Evolutionary conservation across 2,113 vertebrate genomes (phyloP).

Genomic region (Himantopus leucocephalus): DNA sequence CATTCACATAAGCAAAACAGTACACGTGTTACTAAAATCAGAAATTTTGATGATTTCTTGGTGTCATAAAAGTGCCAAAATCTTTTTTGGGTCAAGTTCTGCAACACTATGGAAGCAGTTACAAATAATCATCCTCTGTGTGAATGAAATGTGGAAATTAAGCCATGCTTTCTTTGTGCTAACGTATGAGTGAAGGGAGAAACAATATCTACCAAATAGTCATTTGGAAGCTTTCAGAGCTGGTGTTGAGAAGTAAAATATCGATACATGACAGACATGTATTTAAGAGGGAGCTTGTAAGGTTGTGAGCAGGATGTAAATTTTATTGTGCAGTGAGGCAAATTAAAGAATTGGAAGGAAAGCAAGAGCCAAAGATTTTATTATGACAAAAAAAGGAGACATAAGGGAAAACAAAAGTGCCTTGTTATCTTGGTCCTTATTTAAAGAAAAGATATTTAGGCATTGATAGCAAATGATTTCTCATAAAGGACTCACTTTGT

Average conservation of each 20-base stretch:
- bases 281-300: neutral
- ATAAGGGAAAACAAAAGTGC: neutral
- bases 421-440: neutral
- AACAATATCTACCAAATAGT: neutral
- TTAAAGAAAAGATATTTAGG: neutral
- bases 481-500: neutral
- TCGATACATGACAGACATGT: neutral
- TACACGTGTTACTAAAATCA: neutral
- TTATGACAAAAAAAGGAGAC: conserved; percentile 15
- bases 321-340: conserved; percentile 1
- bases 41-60: neutral
- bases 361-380: conserved; percentile 18
- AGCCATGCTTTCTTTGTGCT: conserved; percentile 3
- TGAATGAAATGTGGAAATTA: conserved; percentile 40
- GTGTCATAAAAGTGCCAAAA: neutral
- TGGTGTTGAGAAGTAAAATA: neutral
- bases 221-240: neutral
- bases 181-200: neutral
- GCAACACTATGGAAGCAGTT: conserved; percentile 34
- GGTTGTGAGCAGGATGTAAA: conserved; percentile 10
- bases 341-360: conserved; percentile 34
- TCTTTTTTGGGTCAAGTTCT: neutral
- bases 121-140: neutral
- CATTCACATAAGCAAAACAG: neutral
- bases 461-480: neutral